Evolutionary conservation across 2,888 invertebrate genomes (phyloP).

Genomic region (Pammene fasciana): DNA sequence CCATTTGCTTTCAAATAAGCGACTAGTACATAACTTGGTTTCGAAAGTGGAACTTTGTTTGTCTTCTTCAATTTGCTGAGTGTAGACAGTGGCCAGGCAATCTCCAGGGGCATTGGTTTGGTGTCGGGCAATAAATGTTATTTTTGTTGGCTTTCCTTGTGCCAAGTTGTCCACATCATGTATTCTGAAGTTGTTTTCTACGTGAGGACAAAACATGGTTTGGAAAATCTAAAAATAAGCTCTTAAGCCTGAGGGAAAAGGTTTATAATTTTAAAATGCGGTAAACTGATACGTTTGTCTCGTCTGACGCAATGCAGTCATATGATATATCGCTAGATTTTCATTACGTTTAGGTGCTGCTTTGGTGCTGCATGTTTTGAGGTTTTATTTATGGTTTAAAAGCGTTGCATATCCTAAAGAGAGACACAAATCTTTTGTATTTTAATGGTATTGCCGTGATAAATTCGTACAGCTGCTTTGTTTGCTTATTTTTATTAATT

Average conservation of each 20-base stretch:
- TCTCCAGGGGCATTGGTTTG: slow-evolving; percentile 22
- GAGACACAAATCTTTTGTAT: no score
- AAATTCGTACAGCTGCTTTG: no score
- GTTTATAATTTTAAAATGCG: slow-evolving; percentile 12
- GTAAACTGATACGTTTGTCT: slow-evolving; percentile 20
- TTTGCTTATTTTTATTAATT: no score
- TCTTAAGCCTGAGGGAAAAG: slow-evolving; percentile 19
- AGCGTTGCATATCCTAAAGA: slow-evolving; percentile 4
- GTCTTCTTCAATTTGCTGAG: slow-evolving; percentile 24
- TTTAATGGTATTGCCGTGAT: no score
- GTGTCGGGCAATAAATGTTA: slow-evolving; percentile 26
- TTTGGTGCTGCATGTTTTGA: slow-evolving; percentile 16
- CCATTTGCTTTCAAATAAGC: slow-evolving; percentile 18
- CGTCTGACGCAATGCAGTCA: slow-evolving; percentile 42
- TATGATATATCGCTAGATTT: slow-evolving; percentile 35
- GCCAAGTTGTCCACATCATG: slow-evolving; percentile 31
- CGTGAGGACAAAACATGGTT: slow-evolving; percentile 20
- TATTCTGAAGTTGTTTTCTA: slow-evolving; percentile 31
- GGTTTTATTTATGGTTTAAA: slow-evolving; percentile 20
- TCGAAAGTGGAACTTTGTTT: slow-evolving; percentile 12
- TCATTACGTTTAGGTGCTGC: slow-evolving; percentile 24
- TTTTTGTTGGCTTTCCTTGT: slow-evolving; percentile 25
- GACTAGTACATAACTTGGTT: slow-evolving; percentile 11
- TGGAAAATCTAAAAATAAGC: slow-evolving; percentile 21
- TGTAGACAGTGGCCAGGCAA: slow-evolving; percentile 27